Conservation (phyloP, 2,113 vertebrate species). For the Anolis sagrei region DNA sequence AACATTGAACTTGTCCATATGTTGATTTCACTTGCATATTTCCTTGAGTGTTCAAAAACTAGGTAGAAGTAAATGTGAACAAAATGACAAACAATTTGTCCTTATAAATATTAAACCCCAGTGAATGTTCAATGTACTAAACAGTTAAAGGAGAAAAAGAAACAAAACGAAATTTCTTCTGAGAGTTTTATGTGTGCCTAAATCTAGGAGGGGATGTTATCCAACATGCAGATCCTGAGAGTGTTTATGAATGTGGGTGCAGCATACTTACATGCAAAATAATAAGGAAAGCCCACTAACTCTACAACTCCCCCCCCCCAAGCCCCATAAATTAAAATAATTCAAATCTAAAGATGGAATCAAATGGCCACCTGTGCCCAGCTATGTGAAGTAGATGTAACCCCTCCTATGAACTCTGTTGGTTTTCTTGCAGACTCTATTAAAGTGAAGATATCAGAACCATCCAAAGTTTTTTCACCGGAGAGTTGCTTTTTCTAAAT, state of each 20-base stretch:
- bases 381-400: conserved; percentile 81
- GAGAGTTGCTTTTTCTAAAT: conserved; percentile 85
- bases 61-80: neutral
- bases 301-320: conserved; percentile 14
- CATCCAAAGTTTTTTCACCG: conserved; percentile 81
- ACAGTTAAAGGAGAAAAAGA: neutral
- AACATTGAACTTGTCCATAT: conserved; percentile 53
- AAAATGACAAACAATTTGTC: neutral
- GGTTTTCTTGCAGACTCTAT: conserved; percentile 84
- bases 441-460: conserved; percentile 84
- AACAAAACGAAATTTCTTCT: conserved; percentile 19
- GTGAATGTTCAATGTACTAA: neutral
- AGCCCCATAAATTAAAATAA: conserved; percentile 32
- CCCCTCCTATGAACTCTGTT: conserved; percentile 90
- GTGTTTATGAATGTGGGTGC: neutral
- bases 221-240: neutral
- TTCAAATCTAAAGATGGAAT: conserved; percentile 57
- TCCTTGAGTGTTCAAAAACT: neutral
- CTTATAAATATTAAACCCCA: neutral
- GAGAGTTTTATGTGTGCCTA: neutral
- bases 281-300: neutral
- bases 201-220: conserved; percentile 40
- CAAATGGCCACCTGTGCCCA: conserved; percentile 87
- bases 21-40: conserved; percentile 8
- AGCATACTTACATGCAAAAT: conserved; percentile 6